Evolutionary conservation across 2,888 invertebrate genomes (phyloP), one percentile per base, ranked within the genome.

Genomic region (Eupithecia exiguata): DNA sequence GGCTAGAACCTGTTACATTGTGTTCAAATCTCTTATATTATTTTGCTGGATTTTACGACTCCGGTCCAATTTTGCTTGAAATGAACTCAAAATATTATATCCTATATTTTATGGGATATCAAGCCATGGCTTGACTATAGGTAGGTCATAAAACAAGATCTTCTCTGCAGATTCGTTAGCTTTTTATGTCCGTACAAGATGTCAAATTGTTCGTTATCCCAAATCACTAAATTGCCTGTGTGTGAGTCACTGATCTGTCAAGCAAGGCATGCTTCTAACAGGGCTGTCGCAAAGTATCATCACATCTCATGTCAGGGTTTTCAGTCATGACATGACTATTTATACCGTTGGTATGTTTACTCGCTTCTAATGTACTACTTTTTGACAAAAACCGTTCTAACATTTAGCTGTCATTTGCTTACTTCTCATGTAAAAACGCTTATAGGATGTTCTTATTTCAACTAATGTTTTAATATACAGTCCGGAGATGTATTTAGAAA

Each of bases 221-320:
- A 58, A 65, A 72, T 72, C 65, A 71, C 74, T 72, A 71, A 80
- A 80, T 74, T 76, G 76, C 69, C 76, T 74, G 73, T 80, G 80
- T 74, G 73, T 79, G 80, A 79, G 72, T 80, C 79, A 80, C 76
- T 76, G 69, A 58, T 78, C 66, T 71, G 74, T 76, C 77, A 79
- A 79, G 79, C 77, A 76, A 78, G 80, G 78, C 79, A 77, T 74
- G 76, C 78, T 77, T 74, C 78, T 62, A 70, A 78, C 74, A 78
- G 75, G 76, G 75, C 68, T 72, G 71, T 69, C 73, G 69, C 12
- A 25, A 69, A 10, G 38, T 38, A 49, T 35, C 40, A 25, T 21
- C 12, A 58, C 25, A 25, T 58, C 14, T 21, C 21, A 10, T 21
- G 7, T n/a, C 49, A 49, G 21, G 25, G 21, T 58, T 58, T 58